phyloP scores from a whole-genome alignment of 2,113 vertebrate genomes.

The Erythrolamprus reginae region DNA sequence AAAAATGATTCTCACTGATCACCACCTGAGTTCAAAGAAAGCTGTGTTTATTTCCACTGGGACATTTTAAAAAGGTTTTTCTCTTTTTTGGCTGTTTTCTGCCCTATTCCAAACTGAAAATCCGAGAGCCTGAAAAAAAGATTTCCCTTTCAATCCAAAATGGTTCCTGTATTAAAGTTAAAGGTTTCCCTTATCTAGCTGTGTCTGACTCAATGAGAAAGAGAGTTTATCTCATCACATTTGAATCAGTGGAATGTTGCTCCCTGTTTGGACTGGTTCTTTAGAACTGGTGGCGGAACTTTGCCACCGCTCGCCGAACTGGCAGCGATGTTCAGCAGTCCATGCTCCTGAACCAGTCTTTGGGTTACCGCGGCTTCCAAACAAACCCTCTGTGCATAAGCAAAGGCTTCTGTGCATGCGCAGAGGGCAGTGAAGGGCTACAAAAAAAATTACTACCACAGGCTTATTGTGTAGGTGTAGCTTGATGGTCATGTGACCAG shows the following conservation, averaged over 20 bases:
- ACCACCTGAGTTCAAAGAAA: constrained; percentile 9
- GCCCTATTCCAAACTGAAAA: not conserved
- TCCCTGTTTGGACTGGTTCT: too few relatives aligned
- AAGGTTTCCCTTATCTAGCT: not conserved
- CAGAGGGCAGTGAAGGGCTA: too few relatives aligned
- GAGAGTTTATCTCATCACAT: not conserved
- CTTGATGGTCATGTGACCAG: too few relatives aligned
- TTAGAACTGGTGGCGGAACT: too few relatives aligned
- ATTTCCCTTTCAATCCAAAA: not conserved
- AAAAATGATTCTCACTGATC: constrained; percentile 6
- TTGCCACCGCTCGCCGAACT: too few relatives aligned
- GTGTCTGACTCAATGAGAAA: not conserved
- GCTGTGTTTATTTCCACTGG: not conserved
- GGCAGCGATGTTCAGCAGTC: too few relatives aligned
- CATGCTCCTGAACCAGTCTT: too few relatives aligned
- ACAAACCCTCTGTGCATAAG: too few relatives aligned
- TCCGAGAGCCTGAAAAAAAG: not conserved
- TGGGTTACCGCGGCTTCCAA: too few relatives aligned
- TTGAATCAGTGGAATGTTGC: not conserved
- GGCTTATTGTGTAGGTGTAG: too few relatives aligned
- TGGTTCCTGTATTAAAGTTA: rapidly evolving
- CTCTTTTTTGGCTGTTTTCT: not conserved
- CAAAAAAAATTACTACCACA: too few relatives aligned
- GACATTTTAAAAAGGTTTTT: not conserved
- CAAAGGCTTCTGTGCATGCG: too few relatives aligned